Base-by-base conservation (phyloP, 2,113 vertebrate genomes). In the Hiodon tergisus region DNA sequence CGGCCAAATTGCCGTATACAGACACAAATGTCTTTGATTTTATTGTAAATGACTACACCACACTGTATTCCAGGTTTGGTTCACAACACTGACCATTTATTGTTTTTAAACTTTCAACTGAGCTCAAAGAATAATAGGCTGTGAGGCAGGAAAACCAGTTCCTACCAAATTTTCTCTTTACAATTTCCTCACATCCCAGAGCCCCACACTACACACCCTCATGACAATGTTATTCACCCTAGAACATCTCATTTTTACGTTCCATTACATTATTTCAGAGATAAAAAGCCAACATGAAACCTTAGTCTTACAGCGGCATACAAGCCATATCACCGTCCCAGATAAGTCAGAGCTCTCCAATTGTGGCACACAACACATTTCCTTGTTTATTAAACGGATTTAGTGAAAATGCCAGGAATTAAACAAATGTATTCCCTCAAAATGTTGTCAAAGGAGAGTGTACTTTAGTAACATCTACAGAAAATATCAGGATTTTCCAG, bases 21-120 rank as follows among this genome's bases (percentile, higher is more conserved):
- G 31, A 31, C 1, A 31, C 31, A 31, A 31, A 31, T 31, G 31
- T 31, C 31, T 31, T 31, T 31, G 31, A 31, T 31, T 31, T 31
- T 31, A 31, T 31, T 31, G 31, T 31, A 31, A 31, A 31, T 31
- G 31, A 31, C 31, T 31, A 31, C 31, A 31, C 31, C 31, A 31
- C 31, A 31, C 31, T 31, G 31, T 31, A 31, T 31, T 31, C 31
- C 69, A 90, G 86, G 81, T 84, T 85, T 0, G 57, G 74, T 3
- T 70, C 17, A 31, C 53, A 31, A 70, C 69, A 70, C 6, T 11
- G 8, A 66, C 48, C 63, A 11, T 70, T 55, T 70, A 69, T 70
- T 55, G 14, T 55, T 31, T 70, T 3, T 47, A 13, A 2, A 71
- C 70, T 60, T n/a, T 31, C 60, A 13, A 7, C 14, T 50, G 6